Base-by-base conservation (phyloP, 1,140 invertebrate species). In the Lepidurus arcticus region DNA sequence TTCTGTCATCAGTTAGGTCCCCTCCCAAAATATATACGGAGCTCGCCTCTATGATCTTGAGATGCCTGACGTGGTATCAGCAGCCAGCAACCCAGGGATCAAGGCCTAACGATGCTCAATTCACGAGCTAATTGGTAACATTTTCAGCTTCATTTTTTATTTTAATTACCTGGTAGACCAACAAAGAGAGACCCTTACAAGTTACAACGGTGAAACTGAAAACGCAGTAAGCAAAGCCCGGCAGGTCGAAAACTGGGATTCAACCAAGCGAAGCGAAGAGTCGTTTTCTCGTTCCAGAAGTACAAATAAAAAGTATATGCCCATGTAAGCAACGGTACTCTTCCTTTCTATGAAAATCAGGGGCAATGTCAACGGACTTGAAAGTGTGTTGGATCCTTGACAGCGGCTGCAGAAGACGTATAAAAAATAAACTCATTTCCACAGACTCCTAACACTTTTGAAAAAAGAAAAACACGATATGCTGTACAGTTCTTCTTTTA, bases 271-370 rank as follows among this genome's bases (percentile, higher is more conserved):
- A 16, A 65, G 21, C 53, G 13, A 21, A 34, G 34, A 34, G 34
- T 34, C 21, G 8, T 65, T 16, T 13, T 65, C 53, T 65, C 6
- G 9, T 65, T 21, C 13, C 13, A 65, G 34, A 4, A 9, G 53
- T 65, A 7, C 53, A 65, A 7, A 13, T 65, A n/a, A 65, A 65
- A 16, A 65, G 53, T n/a, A n/a, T n/a, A 65, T 65, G 8, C 6
- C 53, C 21, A 21, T 21, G 53, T 65, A 65, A 65, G 53, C 53
- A 65, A 65, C 53, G 53, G 53, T 65, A 65, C 53, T 65, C 53
- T 65, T 65, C 53, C 53, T 65, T 65, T 65, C 53, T 65, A 65
- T 65, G 53, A 65, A 65, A 65, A 65, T 65, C 53, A 65, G 53
- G 53, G 53, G 53, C 53, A 65, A 65, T 65, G 53, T 65, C 53